Evolutionary conservation across 2,797 vertebrate species (phyloP).

Genomic region (Notolabrus celidotus): DNA sequence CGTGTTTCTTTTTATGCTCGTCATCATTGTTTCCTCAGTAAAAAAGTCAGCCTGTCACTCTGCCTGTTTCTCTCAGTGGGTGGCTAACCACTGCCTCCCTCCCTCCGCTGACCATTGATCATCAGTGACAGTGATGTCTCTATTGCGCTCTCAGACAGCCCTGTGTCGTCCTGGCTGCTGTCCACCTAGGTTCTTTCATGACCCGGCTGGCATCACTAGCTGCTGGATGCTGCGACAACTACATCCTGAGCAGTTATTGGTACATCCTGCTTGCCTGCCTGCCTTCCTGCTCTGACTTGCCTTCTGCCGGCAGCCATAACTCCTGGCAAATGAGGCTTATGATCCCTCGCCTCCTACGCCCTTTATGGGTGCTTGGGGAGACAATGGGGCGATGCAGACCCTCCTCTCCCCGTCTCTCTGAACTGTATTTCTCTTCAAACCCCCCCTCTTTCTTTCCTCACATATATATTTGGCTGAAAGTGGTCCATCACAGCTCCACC

Average conservation of each 20-base stretch:
- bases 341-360: slow-evolving; percentile 80
- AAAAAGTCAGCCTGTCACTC: slow-evolving; percentile 18
- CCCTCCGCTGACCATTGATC: slow-evolving; percentile 39
- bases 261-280: slow-evolving; percentile 16
- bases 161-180: slow-evolving; percentile 39
- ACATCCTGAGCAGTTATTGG: slow-evolving; percentile 48
- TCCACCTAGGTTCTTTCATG: slow-evolving; percentile 43
- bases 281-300: slow-evolving; percentile 19
- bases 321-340: slow-evolving; percentile 79
- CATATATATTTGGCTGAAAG: slow-evolving; percentile 59
- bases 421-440: slow-evolving; percentile 71
- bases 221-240: slow-evolving; percentile 66
- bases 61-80: slow-evolving; percentile 8
- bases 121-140: slow-evolving; percentile 65
- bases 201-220: slow-evolving; percentile 48
- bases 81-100: background rate
- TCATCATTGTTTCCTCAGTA: background rate
- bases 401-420: slow-evolving; percentile 46
- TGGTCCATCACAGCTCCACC: slow-evolving; percentile 45
- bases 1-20: background rate
- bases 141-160: slow-evolving; percentile 26
- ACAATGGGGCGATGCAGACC: slow-evolving; percentile 82
- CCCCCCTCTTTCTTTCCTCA: slow-evolving; percentile 30
- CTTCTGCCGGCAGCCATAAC: slow-evolving; percentile 72
- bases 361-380: slow-evolving; percentile 88